Evolutionary conservation across 2,797 vertebrate genomes (phyloP).

Genomic region (Thunnus albacares): DNA sequence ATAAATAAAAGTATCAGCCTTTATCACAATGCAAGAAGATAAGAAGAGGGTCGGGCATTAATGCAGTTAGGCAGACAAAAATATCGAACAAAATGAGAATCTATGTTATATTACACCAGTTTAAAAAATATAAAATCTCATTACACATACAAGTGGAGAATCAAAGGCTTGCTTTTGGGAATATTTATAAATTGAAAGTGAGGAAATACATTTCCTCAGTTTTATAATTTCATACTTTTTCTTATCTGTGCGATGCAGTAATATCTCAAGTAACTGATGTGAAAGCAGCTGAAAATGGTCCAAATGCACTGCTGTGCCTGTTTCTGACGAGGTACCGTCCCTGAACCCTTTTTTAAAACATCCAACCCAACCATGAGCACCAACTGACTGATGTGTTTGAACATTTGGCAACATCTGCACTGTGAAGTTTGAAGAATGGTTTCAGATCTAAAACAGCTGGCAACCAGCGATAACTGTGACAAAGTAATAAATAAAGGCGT

Average conservation of each 20-base stretch:
- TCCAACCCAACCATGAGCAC: too few relatives aligned
- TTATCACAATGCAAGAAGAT: slow-evolving; percentile 30
- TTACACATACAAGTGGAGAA: background rate
- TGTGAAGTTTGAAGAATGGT: background rate
- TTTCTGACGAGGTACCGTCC: slow-evolving; percentile 2
- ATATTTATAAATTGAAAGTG: background rate
- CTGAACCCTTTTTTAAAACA: background rate
- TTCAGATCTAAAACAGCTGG: background rate
- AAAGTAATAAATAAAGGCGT: slow-evolving; percentile 1
- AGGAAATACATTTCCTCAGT: background rate
- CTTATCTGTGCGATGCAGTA: background rate
- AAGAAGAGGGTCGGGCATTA: slow-evolving; percentile 7
- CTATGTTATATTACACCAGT: background rate
- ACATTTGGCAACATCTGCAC: background rate
- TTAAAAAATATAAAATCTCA: background rate
- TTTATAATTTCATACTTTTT: background rate
- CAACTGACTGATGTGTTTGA: background rate
- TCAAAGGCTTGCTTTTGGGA: background rate
- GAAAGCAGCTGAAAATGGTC: slow-evolving; percentile 2
- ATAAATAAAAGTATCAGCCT: slow-evolving; percentile 42
- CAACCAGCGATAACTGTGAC: background rate
- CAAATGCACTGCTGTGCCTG: background rate
- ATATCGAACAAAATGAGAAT: slow-evolving; percentile 17
- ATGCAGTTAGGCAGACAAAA: slow-evolving; percentile 13
- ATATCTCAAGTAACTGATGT: background rate